Evolutionary conservation across 2,888 invertebrate species (phyloP), one percentile per base, ranked within the genome.

Genomic region (Caenorhabditis wallacei): DNA sequence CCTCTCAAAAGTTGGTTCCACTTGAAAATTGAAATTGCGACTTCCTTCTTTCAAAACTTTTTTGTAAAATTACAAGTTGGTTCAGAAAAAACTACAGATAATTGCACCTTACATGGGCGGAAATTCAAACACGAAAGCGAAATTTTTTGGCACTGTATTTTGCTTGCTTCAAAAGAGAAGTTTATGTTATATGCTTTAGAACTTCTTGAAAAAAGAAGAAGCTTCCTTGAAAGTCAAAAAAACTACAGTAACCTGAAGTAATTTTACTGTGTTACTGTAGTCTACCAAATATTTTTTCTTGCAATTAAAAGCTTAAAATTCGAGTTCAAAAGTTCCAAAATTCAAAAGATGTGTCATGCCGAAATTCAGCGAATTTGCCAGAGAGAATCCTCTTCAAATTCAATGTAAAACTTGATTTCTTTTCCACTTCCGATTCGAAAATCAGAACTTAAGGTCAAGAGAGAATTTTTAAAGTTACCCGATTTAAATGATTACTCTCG

Each of bases 391-490:
- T 57, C 43, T 61, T 43, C 43, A 57, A 57, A 13, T 20, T 57
- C 35, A 24, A 11, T 37, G n/a, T 10, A 40, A 10, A 61, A 43
- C n/a, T 40, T 20, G 24, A 24, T 40, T 43, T 61, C 26, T 13
- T 40, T 43, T 26, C 24, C 13, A 16, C 20, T 37, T 59, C 20
- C 13, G 13, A 10, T 22, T 37, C 24, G 11, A 51, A 51, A 64
- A 64, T 64, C 64, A 64, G 13, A 64, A 30, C 13, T 16, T n/a
- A 22, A 64, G 64, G 64, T 64, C 64, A 64, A 64, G 30, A 64
- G 48, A 48, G 48, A 64, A 64, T 46, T 64, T 64, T 51, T n/a
- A 64, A 64, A 51, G 64, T 64, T 51, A 46, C n/a, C 16, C 30
- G 30, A 30, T 30, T 48, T n/a, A n/a, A 26, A 30, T 64, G 64